phyloP scores from a whole-genome alignment of 2,888 invertebrate genomes.

The Orthonychiurus folsomi region DNA sequence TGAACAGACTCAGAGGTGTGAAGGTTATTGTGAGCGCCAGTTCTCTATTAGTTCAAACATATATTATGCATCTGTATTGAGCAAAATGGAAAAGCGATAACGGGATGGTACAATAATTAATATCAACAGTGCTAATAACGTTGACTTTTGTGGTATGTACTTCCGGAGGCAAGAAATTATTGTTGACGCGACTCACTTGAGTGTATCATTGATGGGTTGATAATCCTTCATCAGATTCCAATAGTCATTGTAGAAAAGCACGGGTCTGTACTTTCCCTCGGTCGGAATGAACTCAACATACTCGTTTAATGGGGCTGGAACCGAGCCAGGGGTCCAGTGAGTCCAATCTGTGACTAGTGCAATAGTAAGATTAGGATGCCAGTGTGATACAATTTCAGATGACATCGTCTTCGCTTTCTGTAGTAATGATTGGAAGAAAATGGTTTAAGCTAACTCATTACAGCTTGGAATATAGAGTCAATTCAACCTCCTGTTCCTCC shows the following conservation, averaged over 20 bases:
- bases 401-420: slow-evolving; percentile 65
- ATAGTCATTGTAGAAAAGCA: slow-evolving; percentile 91
- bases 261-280: slow-evolving; percentile 80
- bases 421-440: slow-evolving; percentile 42
- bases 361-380: slow-evolving; percentile 97
- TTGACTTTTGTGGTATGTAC: too few relatives aligned
- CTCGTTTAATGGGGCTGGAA: slow-evolving; percentile 68
- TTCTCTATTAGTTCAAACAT: too few relatives aligned
- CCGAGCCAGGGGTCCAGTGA: slow-evolving; percentile 80
- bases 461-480: background rate
- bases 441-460: background rate
- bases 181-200: too few relatives aligned
- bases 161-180: too few relatives aligned
- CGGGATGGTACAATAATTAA: background rate
- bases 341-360: slow-evolving; percentile 94
- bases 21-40: slow-evolving; percentile 63
- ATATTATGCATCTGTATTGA: slow-evolving; percentile 13
- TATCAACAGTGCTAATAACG: background rate
- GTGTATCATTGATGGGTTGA: slow-evolving; percentile 79
- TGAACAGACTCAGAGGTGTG: slow-evolving; percentile 88
- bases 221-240: slow-evolving; percentile 98
- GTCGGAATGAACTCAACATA: slow-evolving; percentile 77
- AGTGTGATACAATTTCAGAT: slow-evolving; percentile 89
- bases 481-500: slow-evolving; percentile 52
- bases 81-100: too few relatives aligned